These are phyloP conservation scores for Wasmannia auropunctata DNA, from an alignment of 1,140 invertebrate genomes.

Conservation along the genomic window DNA sequence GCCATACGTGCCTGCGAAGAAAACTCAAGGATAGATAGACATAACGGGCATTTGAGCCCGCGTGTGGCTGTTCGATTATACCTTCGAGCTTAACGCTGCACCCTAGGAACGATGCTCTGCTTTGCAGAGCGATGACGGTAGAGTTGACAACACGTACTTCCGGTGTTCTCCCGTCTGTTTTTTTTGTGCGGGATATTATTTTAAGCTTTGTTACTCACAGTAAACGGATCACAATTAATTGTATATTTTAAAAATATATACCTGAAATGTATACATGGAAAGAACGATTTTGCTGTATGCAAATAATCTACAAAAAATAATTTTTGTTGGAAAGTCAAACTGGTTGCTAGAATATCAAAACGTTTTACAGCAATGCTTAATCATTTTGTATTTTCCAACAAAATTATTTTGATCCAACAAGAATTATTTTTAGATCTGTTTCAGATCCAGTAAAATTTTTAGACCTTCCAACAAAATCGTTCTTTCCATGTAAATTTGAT, in stretches of 20 bases:
- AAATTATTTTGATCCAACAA: too few species aligned
- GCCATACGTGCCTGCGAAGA: slow-evolving; percentile 76
- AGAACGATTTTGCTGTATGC: too few species aligned
- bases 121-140: slow-evolving; percentile 24
- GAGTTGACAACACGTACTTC: slow-evolving; percentile 21
- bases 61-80: slow-evolving; percentile 63
- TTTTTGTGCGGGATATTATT: neutral
- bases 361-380: too few species aligned
- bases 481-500: too few species aligned
- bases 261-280: too few species aligned
- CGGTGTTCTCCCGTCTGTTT: neutral
- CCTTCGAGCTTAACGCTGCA: slow-evolving; percentile 52
- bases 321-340: too few species aligned
- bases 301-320: too few species aligned
- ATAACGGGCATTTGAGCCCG: slow-evolving; percentile 57
- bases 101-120: slow-evolving; percentile 27
- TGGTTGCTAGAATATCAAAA: too few species aligned
- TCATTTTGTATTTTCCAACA: too few species aligned
- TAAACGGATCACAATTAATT: neutral
- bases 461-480: too few species aligned
- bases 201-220: neutral
- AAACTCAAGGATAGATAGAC: slow-evolving; percentile 72
- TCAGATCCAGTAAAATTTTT: too few species aligned
- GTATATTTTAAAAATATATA: neutral
- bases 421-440: too few species aligned